These are phyloP conservation scores for Limnephilus marmoratus DNA, from an alignment of 2,888 invertebrate genomes.

Conservation along the genomic window DNA sequence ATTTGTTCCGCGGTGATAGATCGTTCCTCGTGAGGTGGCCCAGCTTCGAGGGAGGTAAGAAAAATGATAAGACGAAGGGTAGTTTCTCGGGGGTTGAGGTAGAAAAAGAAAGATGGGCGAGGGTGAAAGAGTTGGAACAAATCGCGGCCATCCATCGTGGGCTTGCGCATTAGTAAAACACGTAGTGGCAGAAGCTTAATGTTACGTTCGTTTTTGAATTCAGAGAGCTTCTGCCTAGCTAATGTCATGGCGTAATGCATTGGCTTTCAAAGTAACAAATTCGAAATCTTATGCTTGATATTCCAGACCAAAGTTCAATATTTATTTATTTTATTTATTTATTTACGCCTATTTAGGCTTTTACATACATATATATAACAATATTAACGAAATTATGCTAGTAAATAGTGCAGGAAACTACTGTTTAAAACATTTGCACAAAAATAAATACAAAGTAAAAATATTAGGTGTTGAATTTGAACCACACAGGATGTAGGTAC, in stretches of 20 bases:
- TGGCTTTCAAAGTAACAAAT: not conserved
- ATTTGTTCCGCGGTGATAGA: slow-evolving; percentile 10
- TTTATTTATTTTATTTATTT: too few species aligned
- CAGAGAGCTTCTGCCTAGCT: not conserved
- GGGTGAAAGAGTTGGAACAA: slow-evolving; percentile 54
- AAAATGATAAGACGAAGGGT: slow-evolving; percentile 38
- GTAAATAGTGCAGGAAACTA: too few species aligned
- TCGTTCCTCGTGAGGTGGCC: slow-evolving; percentile 25
- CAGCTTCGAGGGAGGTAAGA: slow-evolving; percentile 29
- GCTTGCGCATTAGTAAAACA: slow-evolving; percentile 42
- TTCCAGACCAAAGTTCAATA: not conserved
- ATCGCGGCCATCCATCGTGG: slow-evolving; percentile 58
- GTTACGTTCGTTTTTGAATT: not conserved
- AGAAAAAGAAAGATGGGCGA: slow-evolving; percentile 35
- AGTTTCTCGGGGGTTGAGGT: slow-evolving; percentile 18
- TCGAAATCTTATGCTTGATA: not conserved
- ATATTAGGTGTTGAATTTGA: too few species aligned
- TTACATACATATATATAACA: too few species aligned
- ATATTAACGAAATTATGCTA: too few species aligned
- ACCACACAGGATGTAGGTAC: too few species aligned
- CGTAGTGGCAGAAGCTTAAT: not conserved
- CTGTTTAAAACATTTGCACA: too few species aligned
- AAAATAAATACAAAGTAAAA: too few species aligned
- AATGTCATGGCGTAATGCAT: not conserved
- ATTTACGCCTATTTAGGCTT: too few species aligned